These are phyloP conservation scores for Macrostomum lignano DNA, from an alignment of 1,140 invertebrate genomes.

Conservation along the genomic window DNA sequence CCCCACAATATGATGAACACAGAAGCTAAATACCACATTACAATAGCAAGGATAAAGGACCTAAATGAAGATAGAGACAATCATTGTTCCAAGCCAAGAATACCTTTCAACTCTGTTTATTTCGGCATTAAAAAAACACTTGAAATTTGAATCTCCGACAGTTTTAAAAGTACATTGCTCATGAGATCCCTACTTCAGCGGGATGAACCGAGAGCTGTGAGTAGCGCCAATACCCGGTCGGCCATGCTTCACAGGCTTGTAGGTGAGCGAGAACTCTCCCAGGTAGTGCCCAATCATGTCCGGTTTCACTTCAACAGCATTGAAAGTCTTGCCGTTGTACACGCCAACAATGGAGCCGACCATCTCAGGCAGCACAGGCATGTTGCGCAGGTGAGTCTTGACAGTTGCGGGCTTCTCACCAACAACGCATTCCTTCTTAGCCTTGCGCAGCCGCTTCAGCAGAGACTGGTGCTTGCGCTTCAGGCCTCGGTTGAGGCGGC, in stretches of 20 bases:
- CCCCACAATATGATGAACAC: no score
- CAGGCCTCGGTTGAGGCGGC: slow-evolving; percentile 68
- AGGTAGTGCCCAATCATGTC: slow-evolving; percentile 99
- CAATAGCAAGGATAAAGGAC: no score
- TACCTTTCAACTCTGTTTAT: no score
- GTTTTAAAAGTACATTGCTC: no score
- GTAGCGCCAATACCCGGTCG: slow-evolving; percentile 99
- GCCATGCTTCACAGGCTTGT: slow-evolving; percentile 98
- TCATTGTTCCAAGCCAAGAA: no score
- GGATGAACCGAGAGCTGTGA: slow-evolving; percentile 96
- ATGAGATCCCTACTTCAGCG: slow-evolving; percentile 89
- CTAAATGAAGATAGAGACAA: no score
- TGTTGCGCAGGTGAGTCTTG: slow-evolving; percentile 89
- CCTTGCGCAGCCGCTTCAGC: slow-evolving; percentile 40
- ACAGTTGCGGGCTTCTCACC: slow-evolving; percentile 91
- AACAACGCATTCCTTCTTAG: slow-evolving; percentile 73
- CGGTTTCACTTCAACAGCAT: slow-evolving; percentile 53
- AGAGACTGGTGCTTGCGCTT: slow-evolving; percentile 84
- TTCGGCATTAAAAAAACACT: no score
- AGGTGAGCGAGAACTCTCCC: slow-evolving; percentile 91
- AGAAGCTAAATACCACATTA: no score
- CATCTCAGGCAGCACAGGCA: slow-evolving; percentile 98
- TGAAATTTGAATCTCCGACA: no score
- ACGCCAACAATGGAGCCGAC: slow-evolving; percentile 95
- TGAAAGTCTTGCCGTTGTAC: slow-evolving; percentile 97